Evolutionary conservation across 2,113 vertebrate genomes (phyloP).

Genomic region (Aptenodytes patagonicus): DNA sequence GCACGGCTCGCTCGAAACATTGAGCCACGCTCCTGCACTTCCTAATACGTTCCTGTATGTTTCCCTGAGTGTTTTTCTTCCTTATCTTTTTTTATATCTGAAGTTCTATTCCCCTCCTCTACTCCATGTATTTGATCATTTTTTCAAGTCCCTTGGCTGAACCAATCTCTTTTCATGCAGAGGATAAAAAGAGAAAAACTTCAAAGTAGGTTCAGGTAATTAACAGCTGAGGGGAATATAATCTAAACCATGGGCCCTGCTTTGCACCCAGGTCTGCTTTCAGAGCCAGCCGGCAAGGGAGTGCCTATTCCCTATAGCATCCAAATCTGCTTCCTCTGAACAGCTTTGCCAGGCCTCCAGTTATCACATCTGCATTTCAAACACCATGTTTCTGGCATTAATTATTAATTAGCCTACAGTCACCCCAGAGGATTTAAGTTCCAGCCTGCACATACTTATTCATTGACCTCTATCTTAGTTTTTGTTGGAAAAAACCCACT

Average conservation of each 20-base stretch:
- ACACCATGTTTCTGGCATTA: conserved; percentile 97
- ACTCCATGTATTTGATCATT: conserved; percentile 82
- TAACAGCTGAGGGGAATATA: conserved; percentile 90
- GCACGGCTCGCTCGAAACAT: conserved; percentile 30
- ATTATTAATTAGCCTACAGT: conserved; percentile 99
- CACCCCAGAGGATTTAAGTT: conserved; percentile 94
- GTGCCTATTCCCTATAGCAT: conserved; percentile 82
- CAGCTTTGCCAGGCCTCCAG: conserved; percentile 90
- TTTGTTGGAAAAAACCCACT: conserved; percentile 73
- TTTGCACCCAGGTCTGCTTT: conserved; percentile 84
- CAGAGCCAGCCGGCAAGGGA: conserved; percentile 84
- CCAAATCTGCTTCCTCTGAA: conserved; percentile 89
- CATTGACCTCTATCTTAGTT: conserved; percentile 88
- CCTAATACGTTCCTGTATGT: conserved; percentile 64
- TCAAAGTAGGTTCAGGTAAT: conserved; percentile 91
- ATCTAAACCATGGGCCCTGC: conserved; percentile 85
- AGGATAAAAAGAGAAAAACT: conserved; percentile 86
- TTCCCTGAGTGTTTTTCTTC: conserved; percentile 75
- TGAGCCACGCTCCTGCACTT: conserved; percentile 34
- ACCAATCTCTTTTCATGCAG: conserved; percentile 82
- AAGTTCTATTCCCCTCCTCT: conserved; percentile 70
- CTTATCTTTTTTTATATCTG: conserved; percentile 80
- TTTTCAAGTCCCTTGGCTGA: conserved; percentile 83
- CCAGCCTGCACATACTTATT: conserved; percentile 88
- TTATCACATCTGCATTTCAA: conserved; percentile 99